Base-by-base conservation (phyloP, 1,140 invertebrate species). In the Potamilus streckersoni region DNA sequence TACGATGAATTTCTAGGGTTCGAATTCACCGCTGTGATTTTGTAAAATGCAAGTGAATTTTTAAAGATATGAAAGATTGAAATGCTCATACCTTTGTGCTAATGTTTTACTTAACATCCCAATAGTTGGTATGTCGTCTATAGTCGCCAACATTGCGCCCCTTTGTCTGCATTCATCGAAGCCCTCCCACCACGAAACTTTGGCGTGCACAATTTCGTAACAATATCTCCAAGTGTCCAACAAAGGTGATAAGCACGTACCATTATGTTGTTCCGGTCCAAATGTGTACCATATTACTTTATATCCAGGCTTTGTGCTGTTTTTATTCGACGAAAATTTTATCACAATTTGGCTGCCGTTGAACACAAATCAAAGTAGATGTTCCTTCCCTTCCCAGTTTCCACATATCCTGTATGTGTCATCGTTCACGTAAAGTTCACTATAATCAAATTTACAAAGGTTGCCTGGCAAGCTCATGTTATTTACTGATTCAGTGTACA, bases 391-490 rank as follows among this genome's bases (percentile, higher is more conserved):
- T 1, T 14, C 57, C 74, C 74, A 76, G 57, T 76, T 57, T 15
- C 74, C 74, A 59, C 74, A 76, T 14, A 76, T 38, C 15, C 57
- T 27, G 16, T 15, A 57, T 0, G 68, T 66, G 56, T 38, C 14
- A n/a, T 66, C 17, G 23, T 59, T 27, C 20, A 20, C 62, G 23
- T 38, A n/a, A 31, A 76, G 49, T 61, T 76, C 74, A 49, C 71
- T 17, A 31, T 66, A 76, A n/a, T 76, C 74, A 57, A 60, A 64
- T 6, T 19, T 16, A 71, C 74, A 76, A 63, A 76, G 66, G 14
- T 70, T 57, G 63, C 71, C 71, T 49, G 38, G 13, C 19, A 76
- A 27, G 38, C 71, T 76, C 23, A 71, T 49, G 59, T 76, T 57
- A 23, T 31, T 31, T 17, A 66, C 27, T 23, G 74, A 76, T 67